Evolutionary conservation across 2,113 vertebrate genomes (phyloP).

Genomic region (Symphodus melops): DNA sequence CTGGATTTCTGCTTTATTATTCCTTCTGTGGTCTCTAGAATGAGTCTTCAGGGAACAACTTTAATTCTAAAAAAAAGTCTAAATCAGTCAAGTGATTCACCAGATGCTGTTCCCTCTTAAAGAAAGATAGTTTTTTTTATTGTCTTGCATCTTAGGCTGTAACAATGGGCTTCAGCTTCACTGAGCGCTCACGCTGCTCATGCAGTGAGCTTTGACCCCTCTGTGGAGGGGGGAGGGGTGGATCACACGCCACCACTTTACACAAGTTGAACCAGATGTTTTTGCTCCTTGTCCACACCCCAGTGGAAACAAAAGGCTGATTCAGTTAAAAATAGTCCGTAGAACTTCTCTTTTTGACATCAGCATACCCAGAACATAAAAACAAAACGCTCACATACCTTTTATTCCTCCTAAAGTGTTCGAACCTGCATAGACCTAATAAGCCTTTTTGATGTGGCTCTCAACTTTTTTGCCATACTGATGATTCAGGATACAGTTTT

Average conservation of each 20-base stretch:
- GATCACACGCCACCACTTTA: neutral
- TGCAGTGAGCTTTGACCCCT: constrained; percentile 52
- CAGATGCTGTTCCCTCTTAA: neutral
- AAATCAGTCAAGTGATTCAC: neutral
- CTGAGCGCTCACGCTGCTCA: constrained; percentile 5
- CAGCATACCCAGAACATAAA: neutral
- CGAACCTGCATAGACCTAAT: neutral
- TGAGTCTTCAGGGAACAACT: neutral
- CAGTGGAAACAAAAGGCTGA: neutral
- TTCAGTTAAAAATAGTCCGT: neutral
- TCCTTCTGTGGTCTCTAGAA: neutral
- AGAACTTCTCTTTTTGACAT: neutral
- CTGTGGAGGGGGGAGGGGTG: constrained; percentile 4
- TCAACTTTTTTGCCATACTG: no score
- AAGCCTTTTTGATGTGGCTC: neutral
- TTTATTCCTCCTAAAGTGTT: neutral
- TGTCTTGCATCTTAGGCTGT: constrained; percentile 18
- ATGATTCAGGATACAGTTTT: no score
- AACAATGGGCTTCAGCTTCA: constrained; percentile 33
- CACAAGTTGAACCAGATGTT: constrained; percentile 42
- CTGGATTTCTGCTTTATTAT: constrained; percentile 18
- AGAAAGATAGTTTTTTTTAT: constrained; percentile 4
- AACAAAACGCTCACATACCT: neutral
- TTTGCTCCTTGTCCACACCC: neutral
- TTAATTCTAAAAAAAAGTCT: neutral